Percentiles rank a stretch among this genome's conserved stretches.
Evolutionary conservation across 2,113 vertebrate genomes (phyloP).

Genomic region (Eulacestoma nigropectus): DNA sequence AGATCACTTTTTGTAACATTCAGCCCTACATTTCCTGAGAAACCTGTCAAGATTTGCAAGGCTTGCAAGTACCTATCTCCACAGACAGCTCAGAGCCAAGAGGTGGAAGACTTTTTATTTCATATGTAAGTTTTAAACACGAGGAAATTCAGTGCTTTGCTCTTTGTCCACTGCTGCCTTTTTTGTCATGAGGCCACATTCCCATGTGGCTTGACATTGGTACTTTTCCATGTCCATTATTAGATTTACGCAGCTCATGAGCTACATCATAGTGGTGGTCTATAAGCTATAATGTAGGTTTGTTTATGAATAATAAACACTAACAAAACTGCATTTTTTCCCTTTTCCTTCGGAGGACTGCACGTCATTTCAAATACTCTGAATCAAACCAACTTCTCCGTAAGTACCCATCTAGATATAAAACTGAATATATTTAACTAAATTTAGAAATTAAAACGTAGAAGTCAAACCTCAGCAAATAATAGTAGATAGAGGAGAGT

Average conservation of each 20-base stretch:
- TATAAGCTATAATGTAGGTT: background rate
- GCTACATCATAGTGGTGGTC: background rate
- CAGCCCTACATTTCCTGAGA: background rate
- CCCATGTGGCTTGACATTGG: background rate
- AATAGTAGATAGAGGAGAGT: background rate
- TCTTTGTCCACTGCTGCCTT: background rate
- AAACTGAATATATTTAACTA: background rate
- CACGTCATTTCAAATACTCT: background rate
- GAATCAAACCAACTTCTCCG: background rate
- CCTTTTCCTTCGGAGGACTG: background rate
- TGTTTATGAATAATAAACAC: background rate
- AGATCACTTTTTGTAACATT: background rate
- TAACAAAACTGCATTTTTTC: background rate
- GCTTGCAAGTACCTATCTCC: background rate
- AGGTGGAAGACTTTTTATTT: background rate
- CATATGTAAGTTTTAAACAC: rapidly evolving
- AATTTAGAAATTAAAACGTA: background rate
- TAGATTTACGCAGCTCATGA: background rate
- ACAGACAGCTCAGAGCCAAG: background rate
- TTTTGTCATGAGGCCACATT: background rate
- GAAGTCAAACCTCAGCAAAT: background rate
- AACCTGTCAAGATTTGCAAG: background rate
- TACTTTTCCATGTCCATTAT: background rate
- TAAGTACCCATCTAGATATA: background rate
- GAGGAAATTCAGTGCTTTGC: background rate